Conservation (phyloP, 2,888 invertebrate genomes). For the Lepidocyrtinus sp. region DNA sequence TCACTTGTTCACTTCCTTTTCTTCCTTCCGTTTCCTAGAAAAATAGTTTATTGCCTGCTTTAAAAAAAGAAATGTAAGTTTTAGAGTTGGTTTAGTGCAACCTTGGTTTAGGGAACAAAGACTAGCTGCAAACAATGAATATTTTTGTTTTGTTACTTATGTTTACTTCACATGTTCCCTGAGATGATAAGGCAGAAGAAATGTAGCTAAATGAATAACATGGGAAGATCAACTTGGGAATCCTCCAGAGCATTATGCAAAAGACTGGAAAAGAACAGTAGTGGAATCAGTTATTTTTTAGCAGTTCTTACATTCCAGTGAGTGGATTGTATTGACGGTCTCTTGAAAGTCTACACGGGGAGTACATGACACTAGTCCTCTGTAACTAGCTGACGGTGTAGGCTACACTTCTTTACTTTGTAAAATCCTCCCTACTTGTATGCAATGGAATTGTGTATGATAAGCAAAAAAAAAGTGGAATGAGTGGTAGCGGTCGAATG, state of each 20-base stretch:
- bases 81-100: neutral
- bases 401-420: neutral
- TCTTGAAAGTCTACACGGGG: conserved; percentile 6
- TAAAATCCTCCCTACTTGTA: too few relatives aligned
- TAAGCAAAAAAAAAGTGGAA: conserved; percentile 27
- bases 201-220: conserved; percentile 34
- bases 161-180: neutral
- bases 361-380: neutral
- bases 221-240: conserved; percentile 55
- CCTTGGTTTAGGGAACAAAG: neutral
- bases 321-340: conserved; percentile 3
- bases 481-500: neutral
- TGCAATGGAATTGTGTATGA: conserved; percentile 37
- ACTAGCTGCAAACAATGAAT: neutral
- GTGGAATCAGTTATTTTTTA: neutral
- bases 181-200: conserved; percentile 12
- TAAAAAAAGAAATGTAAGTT: neutral
- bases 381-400: neutral
- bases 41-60: conserved; percentile 23
- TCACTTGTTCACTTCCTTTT: conserved; percentile 24
- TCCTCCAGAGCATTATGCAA: conserved; percentile 58
- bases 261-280: conserved; percentile 12
- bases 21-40: neutral
- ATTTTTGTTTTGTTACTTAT: neutral
- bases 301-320: neutral